Conservation (phyloP, 2,888 invertebrate genomes). For the Megastigmus dorsalis region DNA sequence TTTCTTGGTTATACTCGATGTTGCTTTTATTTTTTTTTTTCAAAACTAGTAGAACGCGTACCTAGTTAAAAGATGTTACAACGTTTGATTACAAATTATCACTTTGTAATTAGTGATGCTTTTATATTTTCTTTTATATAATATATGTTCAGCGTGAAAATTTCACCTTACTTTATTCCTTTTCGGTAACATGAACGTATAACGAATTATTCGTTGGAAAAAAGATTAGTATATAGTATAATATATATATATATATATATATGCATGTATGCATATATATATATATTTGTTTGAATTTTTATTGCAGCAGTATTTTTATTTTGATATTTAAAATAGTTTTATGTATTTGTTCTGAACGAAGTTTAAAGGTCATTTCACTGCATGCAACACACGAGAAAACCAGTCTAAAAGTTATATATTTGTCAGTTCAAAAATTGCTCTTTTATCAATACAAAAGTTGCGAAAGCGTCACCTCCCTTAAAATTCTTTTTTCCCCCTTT, state of each 20-base stretch:
- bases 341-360: constrained; percentile 4
- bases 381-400: constrained; percentile 8
- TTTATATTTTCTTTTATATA: not conserved
- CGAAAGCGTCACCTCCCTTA: not conserved
- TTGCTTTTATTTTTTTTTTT: no score
- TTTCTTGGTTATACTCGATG: not conserved
- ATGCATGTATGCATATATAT: no score
- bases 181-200: not conserved
- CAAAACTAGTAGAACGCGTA: not conserved
- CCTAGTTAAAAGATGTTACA: no score
- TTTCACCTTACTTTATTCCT: not conserved
- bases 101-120: not conserved
- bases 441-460: constrained; percentile 10
- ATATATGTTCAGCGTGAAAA: not conserved
- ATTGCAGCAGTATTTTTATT: constrained; percentile 21
- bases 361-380: constrained; percentile 10
- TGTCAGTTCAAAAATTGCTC: constrained; percentile 16
- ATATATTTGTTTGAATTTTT: no score
- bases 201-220: not conserved
- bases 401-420: constrained; percentile 14
- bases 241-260: no score
- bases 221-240: not conserved
- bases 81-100: not conserved
- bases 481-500: not conserved
- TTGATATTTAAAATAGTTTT: constrained; percentile 16